Base-by-base conservation (phyloP, 2,888 invertebrate species). In the Cylloceria caligata region DNA sequence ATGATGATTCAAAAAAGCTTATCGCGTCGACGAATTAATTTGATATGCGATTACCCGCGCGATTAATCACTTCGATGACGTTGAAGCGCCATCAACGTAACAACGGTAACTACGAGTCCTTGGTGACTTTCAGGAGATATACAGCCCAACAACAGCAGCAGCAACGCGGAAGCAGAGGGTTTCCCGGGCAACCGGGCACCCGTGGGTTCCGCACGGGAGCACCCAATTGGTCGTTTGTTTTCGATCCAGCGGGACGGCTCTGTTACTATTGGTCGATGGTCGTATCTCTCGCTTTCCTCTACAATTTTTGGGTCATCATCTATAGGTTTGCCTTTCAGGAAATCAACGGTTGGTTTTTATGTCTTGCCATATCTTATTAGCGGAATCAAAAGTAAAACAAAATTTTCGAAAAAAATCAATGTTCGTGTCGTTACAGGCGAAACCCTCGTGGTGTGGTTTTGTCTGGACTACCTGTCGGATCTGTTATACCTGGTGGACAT, bases 301-400 rank as follows among this genome's bases (percentile, higher is more conserved):
- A 98, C 94, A 98, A 98, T 94, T 97, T 98, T 92, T 98, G 98
- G 98, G 98, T 98, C 93, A 98, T 99, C 94, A 98, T 99, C 93
- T 99, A 99, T 95, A 96, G 99, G 94, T 99, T 98, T 95, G 98
- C 99, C 94, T 99, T 99, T 94, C 97, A 98, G 94, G 99, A 99
- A 94, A 98, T 99, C 90, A 97, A 97, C 93, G 96, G 97, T 95
- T 90, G 95, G 96, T 94, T 80, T 79, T 79, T 52, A 27, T 24
- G 45, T 57, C 64, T 42, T n/a, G 24, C 21, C 30, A 30, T 49
- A 2, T 5, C 6, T 5, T 39, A 36, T 13, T 16, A 55, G 19
- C 24, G n/a, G 4, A 4, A 47, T 16, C 3, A n/a, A 27, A 27
- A 55, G 13, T 13, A 27, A 27, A 13, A 24, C 3, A 1, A n/a